A percentile compares a stretch with the other conserved stretches of the same genome.
Conservation (phyloP, 2,113 vertebrate genomes). For the Hemichromis elongatus region DNA sequence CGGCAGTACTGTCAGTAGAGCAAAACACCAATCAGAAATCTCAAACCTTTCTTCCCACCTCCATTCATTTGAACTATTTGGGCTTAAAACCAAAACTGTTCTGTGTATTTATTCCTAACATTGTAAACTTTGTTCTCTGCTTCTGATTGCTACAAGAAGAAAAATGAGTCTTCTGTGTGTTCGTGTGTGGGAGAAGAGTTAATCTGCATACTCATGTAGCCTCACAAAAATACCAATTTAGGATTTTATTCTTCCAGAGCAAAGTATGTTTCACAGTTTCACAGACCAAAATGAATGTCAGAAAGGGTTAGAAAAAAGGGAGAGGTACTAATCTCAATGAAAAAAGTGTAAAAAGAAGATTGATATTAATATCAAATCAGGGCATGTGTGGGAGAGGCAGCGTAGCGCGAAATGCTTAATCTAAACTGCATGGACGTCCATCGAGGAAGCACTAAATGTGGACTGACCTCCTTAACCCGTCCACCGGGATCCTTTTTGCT, state of each 20-base stretch:
- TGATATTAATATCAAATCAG: constrained; percentile 80
- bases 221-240: constrained; percentile 22
- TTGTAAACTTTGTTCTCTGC: not conserved
- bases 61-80: not conserved
- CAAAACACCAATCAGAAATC: not conserved
- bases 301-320: not conserved
- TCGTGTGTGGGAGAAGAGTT: not conserved
- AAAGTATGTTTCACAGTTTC: constrained; percentile 34
- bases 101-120: not conserved
- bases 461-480: constrained; percentile 74
- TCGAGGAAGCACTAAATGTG: constrained; percentile 68
- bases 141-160: not conserved
- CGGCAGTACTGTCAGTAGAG: not conserved
- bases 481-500: constrained; percentile 54
- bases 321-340: constrained; percentile 67
- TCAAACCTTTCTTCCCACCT: not conserved
- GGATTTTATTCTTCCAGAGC: constrained; percentile 23
- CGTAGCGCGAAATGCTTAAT: constrained; percentile 81
- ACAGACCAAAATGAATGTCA: constrained; percentile 53
- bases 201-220: not conserved
- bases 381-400: constrained; percentile 63
- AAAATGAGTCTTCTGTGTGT: not conserved
- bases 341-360: constrained; percentile 65
- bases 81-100: not conserved
- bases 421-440: constrained; percentile 50